phyloP scores from a whole-genome alignment of 2,797 vertebrate genomes.

The Hephaestus fuliginosus region DNA sequence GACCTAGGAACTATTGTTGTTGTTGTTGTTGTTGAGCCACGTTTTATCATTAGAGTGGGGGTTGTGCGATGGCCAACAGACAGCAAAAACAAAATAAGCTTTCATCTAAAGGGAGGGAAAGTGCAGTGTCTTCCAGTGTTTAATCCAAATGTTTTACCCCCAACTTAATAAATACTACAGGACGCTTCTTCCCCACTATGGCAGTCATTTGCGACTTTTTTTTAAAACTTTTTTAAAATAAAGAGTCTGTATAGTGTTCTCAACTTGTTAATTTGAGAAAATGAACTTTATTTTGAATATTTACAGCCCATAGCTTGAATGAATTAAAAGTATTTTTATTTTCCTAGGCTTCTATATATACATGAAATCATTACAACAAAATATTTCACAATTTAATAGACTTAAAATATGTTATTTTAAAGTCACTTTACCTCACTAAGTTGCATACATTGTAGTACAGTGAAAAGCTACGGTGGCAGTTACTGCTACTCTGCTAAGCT shows the following conservation, averaged over 20 bases:
- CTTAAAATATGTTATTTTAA: not conserved
- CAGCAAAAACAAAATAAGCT: not conserved
- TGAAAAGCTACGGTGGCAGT: not conserved
- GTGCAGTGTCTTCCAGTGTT: not conserved
- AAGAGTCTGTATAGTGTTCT: not conserved
- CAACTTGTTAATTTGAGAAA: not conserved
- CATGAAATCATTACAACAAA: not conserved
- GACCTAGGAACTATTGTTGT: not conserved
- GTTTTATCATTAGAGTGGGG: constrained; percentile 6
- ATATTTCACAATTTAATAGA: not conserved
- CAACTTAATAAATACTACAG: not conserved
- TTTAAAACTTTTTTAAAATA: too few species aligned
- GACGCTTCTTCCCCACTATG: not conserved
- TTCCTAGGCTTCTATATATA: not conserved
- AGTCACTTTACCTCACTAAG: not conserved
- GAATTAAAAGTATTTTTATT: not conserved
- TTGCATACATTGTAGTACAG: too few species aligned
- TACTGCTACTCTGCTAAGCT: too few species aligned
- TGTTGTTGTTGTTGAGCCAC: constrained; percentile 1
- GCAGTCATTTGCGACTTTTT: too few species aligned
- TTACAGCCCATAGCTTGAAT: not conserved
- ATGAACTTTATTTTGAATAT: not conserved
- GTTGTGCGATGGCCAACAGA: not conserved
- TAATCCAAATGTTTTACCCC: not conserved
- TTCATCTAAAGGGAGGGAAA: not conserved